Percentiles rank a stretch among this genome's conserved stretches.
Conservation (phyloP, 2,888 invertebrate species). For the Mythimna albipuncta region DNA sequence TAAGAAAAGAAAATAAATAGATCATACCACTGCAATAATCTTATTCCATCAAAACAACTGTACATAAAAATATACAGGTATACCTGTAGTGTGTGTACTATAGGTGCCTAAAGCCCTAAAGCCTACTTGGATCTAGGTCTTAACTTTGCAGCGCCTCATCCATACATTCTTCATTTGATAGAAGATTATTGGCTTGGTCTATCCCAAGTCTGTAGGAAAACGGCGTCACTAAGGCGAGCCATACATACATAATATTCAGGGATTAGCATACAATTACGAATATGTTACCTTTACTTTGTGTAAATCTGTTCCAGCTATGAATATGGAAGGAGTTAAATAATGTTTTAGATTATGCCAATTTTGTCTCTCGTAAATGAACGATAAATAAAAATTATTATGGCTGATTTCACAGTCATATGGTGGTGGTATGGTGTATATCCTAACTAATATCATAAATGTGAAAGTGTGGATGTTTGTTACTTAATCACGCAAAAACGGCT, state of each 20-base stretch:
- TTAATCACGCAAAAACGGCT: too few relatives aligned
- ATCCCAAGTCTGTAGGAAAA: slow-evolving; percentile 31
- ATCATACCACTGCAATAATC: too few relatives aligned
- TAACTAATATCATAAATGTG: too few relatives aligned
- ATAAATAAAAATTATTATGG: slow-evolving; percentile 1
- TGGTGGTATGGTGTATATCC: too few relatives aligned
- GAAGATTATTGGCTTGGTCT: slow-evolving; percentile 52
- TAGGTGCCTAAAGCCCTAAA: too few relatives aligned
- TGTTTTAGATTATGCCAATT: slow-evolving; percentile 8
- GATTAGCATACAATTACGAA: slow-evolving; percentile 57
- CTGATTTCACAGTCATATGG: too few relatives aligned
- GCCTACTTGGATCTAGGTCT: slow-evolving; percentile 16
- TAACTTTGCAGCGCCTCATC: slow-evolving; percentile 10
- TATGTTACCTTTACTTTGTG: slow-evolving; percentile 46
- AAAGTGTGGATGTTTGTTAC: too few relatives aligned
- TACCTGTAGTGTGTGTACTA: too few relatives aligned
- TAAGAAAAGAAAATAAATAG: too few relatives aligned
- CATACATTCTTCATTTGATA: slow-evolving; percentile 45
- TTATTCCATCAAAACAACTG: too few relatives aligned
- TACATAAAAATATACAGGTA: too few relatives aligned
- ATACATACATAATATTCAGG: slow-evolving; percentile 57
- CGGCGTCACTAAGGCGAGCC: slow-evolving; percentile 46
- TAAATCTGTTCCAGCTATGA: slow-evolving; percentile 51
- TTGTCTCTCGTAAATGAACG: not conserved
- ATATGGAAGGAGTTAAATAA: slow-evolving; percentile 45